A percentile compares a stretch with the other conserved stretches of the same genome.
phyloP scores from a whole-genome alignment of 2,113 vertebrate species.

The Ameiurus melas region DNA sequence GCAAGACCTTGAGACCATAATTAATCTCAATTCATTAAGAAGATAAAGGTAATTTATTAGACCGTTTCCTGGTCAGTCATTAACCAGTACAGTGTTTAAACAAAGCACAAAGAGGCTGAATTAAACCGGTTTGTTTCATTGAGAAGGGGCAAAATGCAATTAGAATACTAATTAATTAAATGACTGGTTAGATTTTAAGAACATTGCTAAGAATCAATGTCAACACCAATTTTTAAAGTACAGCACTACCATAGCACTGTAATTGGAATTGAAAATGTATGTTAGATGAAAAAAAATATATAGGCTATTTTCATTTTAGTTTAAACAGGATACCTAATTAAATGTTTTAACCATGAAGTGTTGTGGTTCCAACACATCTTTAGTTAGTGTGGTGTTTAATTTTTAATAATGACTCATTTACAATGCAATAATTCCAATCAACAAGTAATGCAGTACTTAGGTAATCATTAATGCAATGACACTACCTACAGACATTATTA shows the following conservation, averaged over 20 bases:
- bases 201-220: not conserved
- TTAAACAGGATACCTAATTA: not conserved
- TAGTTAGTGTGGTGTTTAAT: not conserved
- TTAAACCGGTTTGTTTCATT: slow-evolving; percentile 28
- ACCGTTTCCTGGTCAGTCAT: slow-evolving; percentile 66
- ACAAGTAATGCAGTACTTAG: not conserved
- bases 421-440: not conserved
- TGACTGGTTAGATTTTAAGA: not conserved
- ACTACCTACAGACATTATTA: not conserved
- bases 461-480: slow-evolving; percentile 8
- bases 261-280: not conserved
- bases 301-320: not conserved
- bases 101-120: slow-evolving; percentile 27
- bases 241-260: not conserved
- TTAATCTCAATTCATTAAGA: slow-evolving; percentile 76
- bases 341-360: not conserved
- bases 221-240: not conserved
- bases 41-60: slow-evolving; percentile 75
- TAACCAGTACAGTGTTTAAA: slow-evolving; percentile 60
- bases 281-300: not conserved
- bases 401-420: not conserved
- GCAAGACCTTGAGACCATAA: slow-evolving; percentile 72
- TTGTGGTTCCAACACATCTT: not conserved
- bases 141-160: not conserved
- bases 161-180: not conserved